Percentiles rank a stretch among this genome's conserved stretches.
Conservation (phyloP, 1,140 invertebrate genomes). For the Meteorus sp. region DNA sequence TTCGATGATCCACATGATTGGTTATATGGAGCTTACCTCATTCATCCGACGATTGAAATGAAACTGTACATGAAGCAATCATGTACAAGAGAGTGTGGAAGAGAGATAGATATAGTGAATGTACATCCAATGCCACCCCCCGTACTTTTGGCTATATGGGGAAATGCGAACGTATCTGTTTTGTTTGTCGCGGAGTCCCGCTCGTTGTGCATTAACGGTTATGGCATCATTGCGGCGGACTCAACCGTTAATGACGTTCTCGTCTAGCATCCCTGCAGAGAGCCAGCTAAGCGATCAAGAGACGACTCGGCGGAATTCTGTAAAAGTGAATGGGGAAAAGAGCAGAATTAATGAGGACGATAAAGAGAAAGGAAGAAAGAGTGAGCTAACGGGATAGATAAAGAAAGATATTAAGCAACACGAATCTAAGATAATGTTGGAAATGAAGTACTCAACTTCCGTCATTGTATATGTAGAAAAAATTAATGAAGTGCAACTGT, state of each 20-base stretch:
- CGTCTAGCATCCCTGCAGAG: conserved; percentile 16
- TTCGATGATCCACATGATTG: conserved; percentile 20
- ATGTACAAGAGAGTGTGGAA: neutral
- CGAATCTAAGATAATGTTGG: neutral
- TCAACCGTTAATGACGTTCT: conserved; percentile 35
- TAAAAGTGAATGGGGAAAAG: neutral
- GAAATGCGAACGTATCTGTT: conserved; percentile 33
- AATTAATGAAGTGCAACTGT: no score
- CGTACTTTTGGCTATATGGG: no score
- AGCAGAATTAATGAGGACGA: no score
- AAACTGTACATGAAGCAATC: neutral
- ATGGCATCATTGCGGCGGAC: conserved; percentile 29
- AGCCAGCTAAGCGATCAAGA: neutral
- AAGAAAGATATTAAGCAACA: neutral
- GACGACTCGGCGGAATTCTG: neutral
- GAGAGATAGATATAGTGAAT: no score
- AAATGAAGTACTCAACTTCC: neutral
- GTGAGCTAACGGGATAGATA: no score
- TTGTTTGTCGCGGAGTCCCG: conserved; percentile 26
- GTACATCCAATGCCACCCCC: no score
- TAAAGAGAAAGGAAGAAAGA: no score
- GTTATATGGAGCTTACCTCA: conserved; percentile 9
- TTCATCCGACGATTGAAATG: conserved; percentile 6
- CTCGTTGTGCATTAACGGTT: conserved; percentile 42
- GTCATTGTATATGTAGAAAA: no score